Conservation (phyloP, 2,113 vertebrate species). For the Brienomyrus brachyistius region DNA sequence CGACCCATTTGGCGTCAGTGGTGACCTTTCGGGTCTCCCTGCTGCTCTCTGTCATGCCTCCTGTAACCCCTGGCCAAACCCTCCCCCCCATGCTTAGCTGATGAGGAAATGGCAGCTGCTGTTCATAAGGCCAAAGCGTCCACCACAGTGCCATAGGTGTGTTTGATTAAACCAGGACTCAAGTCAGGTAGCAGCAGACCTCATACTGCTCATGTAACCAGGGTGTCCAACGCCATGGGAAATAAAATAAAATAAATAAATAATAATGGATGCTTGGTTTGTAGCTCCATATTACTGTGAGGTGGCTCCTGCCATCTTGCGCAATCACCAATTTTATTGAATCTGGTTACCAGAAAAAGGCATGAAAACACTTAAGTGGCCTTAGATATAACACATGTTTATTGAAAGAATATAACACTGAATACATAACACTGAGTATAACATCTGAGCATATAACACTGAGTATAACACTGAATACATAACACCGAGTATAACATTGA, state of each 20-base stretch:
- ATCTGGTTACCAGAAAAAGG: not conserved
- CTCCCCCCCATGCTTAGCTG: not conserved
- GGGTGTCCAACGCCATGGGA: not conserved
- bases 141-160: not conserved
- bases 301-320: not conserved
- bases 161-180: not conserved
- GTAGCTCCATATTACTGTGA: not conserved
- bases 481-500: too few species aligned
- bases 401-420: not conserved
- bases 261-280: not conserved
- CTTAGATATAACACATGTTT: not conserved
- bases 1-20: not conserved
- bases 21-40: not conserved
- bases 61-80: not conserved
- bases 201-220: not conserved
- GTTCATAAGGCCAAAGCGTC: not conserved
- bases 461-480: too few species aligned
- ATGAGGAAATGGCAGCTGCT: not conserved
- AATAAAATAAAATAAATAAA: too few species aligned
- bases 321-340: not conserved
- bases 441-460: too few species aligned
- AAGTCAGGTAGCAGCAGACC: not conserved
- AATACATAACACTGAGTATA: too few species aligned
- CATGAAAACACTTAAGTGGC: not conserved
- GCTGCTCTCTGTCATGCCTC: not conserved